Base-by-base conservation (phyloP, 2,888 invertebrate species). In the Diarsia rubi region DNA sequence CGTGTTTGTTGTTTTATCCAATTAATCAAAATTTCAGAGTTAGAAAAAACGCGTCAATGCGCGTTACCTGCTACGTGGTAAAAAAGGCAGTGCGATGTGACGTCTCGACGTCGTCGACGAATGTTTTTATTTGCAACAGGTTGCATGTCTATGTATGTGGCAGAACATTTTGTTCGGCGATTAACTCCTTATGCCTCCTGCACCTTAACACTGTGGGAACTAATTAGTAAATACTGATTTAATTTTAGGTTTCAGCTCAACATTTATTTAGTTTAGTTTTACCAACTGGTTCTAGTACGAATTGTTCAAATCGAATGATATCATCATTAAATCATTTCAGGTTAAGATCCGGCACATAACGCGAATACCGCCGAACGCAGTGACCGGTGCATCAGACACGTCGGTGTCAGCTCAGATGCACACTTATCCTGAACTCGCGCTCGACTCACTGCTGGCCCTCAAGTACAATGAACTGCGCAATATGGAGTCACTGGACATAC, bases 401-500 rank as follows among this genome's bases (percentile, higher is more conserved):
- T 73, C 84, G 11, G 81, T 69, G 24, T 63, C 72, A 11, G 81
- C 88, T 14, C 89, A 92, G 70, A 89, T 91, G 65, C 88, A 89
- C 14, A 83, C 91, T 4, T 93, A 95, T 72, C 94, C 94, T 0
- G 96, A 96, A 82, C 90, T 94, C 8, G 83, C 88, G 8, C 70
- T 96, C 52, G 96, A 96, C 75, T 88, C 93, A 2, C 79, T 95
- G 59, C 85, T 89, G 14, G 87, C 91, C 2, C 82, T 91, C 4
- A 95, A 95, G 78, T 96, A 94, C 76, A 93, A 94, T 57, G 94
- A 95, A 74, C 78, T 96, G 62, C 91, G 92, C 16, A 93, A 91
- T 79, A 87, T 93, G 83, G 94, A 94, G 57, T 85, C 91, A 5
- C 86, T 94, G 9, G 94, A 95, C 78, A 88, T 94, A 31, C 88